Percentiles rank a stretch among this genome's conserved stretches.
Conservation (phyloP, 2,888 invertebrate species). For the Andrena haemorrhoa region DNA sequence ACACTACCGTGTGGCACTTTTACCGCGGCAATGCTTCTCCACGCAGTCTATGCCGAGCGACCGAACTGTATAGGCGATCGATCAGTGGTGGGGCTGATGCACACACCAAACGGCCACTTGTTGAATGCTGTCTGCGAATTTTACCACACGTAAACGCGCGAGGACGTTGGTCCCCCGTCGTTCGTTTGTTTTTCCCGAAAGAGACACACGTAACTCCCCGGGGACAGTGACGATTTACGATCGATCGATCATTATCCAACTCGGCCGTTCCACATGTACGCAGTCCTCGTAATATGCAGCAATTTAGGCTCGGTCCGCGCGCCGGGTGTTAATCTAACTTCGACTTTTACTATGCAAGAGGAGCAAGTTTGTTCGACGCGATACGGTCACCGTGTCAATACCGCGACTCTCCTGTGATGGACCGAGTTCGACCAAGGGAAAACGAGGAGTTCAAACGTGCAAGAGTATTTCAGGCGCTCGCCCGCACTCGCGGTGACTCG, state of each 20-base stretch:
- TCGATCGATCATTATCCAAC: neutral
- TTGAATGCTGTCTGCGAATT: slow-evolving; percentile 58
- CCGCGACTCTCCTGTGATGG: slow-evolving; percentile 20
- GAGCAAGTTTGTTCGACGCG: neutral
- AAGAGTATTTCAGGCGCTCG: slow-evolving; percentile 72
- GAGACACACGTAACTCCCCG: neutral
- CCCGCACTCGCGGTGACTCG: slow-evolving; percentile 48
- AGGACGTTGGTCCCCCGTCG: neutral
- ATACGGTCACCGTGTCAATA: neutral
- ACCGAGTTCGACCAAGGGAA: slow-evolving; percentile 48
- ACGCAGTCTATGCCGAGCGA: slow-evolving; percentile 51
- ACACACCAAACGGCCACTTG: slow-evolving; percentile 60
- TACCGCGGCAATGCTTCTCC: slow-evolving; percentile 43
- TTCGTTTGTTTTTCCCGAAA: neutral
- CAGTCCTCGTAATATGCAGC: neutral
- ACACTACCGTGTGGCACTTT: slow-evolving; percentile 43
- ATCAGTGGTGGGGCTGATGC: slow-evolving; percentile 44
- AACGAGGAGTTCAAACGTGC: slow-evolving; percentile 64
- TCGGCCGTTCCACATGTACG: neutral
- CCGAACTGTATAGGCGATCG: slow-evolving; percentile 47
- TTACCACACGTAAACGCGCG: slow-evolving; percentile 12
- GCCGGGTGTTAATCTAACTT: neutral
- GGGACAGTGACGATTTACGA: neutral
- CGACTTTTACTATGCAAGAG: neutral
- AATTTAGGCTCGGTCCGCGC: neutral